Conservation (phyloP, 1,140 invertebrate species). For the Popillia japonica region DNA sequence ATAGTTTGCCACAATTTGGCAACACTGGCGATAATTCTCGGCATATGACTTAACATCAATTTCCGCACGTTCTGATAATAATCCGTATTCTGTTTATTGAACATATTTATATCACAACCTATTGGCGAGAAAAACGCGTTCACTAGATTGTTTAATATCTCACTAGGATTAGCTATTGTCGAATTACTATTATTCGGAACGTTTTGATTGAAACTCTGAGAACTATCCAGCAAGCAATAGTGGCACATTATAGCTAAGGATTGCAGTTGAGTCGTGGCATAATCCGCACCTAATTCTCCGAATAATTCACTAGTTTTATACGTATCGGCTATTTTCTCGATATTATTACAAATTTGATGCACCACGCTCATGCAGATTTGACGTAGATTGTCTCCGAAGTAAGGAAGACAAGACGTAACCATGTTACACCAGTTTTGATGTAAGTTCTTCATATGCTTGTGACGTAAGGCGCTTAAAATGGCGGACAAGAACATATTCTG, state of each 20-base stretch:
- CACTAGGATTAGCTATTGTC: constrained; percentile 66
- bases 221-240: constrained; percentile 83
- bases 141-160: constrained; percentile 84
- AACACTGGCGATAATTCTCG: constrained; percentile 82
- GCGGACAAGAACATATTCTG: constrained; percentile 89
- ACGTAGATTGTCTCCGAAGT: constrained; percentile 77
- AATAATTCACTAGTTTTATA: constrained; percentile 54
- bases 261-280: constrained; percentile 82
- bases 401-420: constrained; percentile 79
- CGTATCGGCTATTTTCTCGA: constrained; percentile 68
- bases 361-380: constrained; percentile 81
- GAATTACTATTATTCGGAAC: constrained; percentile 62
- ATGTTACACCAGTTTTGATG: constrained; percentile 84
- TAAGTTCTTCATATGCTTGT: constrained; percentile 72
- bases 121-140: constrained; percentile 72
- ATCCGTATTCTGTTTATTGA: constrained; percentile 59
- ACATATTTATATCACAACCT: constrained; percentile 49
- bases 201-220: constrained; percentile 69
- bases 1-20: constrained; percentile 82
- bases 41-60: constrained; percentile 80
- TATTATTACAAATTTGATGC: constrained; percentile 84
- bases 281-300: constrained; percentile 69
- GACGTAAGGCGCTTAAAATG: constrained; percentile 77
- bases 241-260: constrained; percentile 85
- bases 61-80: constrained; percentile 72